phyloP scores from a whole-genome alignment of 2,113 vertebrate species.

The Talpa occidentalis region DNA sequence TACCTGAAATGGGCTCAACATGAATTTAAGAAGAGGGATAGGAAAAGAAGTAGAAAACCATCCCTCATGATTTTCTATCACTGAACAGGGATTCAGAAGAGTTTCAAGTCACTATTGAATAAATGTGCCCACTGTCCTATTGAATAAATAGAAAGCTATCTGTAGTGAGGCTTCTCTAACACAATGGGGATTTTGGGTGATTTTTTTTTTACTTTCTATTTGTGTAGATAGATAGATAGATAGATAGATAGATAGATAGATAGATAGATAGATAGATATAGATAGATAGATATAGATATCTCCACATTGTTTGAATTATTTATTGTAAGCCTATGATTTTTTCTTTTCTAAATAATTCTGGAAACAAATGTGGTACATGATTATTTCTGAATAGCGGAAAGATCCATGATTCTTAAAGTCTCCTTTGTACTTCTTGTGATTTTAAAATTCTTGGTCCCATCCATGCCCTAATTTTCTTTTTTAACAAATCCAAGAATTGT shows the following conservation, averaged over 20 bases:
- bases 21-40: background rate
- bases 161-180: background rate
- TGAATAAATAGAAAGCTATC: background rate
- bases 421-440: background rate
- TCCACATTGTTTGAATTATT: background rate
- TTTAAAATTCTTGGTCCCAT: constrained; percentile 17
- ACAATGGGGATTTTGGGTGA: background rate
- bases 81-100: background rate
- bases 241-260: too few species aligned
- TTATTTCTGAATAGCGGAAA: background rate
- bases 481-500: background rate
- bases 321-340: background rate
- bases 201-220: background rate
- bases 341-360: background rate
- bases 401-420: background rate
- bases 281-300: too few species aligned
- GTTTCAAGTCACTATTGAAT: background rate
- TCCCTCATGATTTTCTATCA: background rate
- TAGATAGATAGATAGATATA: too few species aligned
- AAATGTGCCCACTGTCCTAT: background rate
- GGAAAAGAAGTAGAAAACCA: background rate
- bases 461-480: background rate
- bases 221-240: background rate
- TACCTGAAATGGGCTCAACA: background rate
- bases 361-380: background rate